Conservation (phyloP, 2,113 vertebrate species). For the Ctenomys sociabilis region DNA sequence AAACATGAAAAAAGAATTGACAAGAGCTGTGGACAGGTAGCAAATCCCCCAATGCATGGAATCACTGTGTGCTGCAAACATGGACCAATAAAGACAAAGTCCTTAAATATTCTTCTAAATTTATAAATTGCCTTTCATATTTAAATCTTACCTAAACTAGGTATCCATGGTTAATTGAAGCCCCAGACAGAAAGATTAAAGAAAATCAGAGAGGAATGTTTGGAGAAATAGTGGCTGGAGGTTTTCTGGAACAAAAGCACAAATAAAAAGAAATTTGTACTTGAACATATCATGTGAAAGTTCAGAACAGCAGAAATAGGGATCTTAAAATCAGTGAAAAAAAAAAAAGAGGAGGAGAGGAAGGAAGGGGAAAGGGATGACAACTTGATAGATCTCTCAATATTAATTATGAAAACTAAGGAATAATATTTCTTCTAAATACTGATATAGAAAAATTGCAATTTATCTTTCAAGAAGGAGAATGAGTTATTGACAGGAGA, state of each 20-base stretch:
- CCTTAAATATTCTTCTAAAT: slow-evolving; percentile 7
- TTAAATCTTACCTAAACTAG: slow-evolving; percentile 31
- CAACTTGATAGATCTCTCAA: background rate
- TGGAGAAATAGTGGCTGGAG: slow-evolving; percentile 18
- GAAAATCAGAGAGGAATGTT: background rate
- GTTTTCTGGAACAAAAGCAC: slow-evolving; percentile 18
- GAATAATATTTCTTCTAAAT: slow-evolving; percentile 23
- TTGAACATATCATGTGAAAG: slow-evolving; percentile 3
- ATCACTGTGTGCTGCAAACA: background rate
- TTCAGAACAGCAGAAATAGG: background rate
- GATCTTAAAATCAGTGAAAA: background rate
- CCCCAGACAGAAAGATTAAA: slow-evolving; percentile 3
- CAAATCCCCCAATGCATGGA: background rate
- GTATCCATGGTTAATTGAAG: background rate
- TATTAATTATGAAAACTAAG: slow-evolving; percentile 2
- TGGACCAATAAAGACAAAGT: background rate
- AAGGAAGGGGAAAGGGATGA: background rate
- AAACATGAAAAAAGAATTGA: background rate
- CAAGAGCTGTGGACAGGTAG: no score
- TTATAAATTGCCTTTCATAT: background rate
- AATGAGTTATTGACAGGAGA: background rate
- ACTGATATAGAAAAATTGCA: background rate
- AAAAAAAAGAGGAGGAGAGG: background rate
- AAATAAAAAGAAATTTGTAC: slow-evolving; percentile 14
- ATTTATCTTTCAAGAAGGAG: background rate